Conservation (phyloP, 2,888 invertebrate species). For the Cheilosia pagana region DNA sequence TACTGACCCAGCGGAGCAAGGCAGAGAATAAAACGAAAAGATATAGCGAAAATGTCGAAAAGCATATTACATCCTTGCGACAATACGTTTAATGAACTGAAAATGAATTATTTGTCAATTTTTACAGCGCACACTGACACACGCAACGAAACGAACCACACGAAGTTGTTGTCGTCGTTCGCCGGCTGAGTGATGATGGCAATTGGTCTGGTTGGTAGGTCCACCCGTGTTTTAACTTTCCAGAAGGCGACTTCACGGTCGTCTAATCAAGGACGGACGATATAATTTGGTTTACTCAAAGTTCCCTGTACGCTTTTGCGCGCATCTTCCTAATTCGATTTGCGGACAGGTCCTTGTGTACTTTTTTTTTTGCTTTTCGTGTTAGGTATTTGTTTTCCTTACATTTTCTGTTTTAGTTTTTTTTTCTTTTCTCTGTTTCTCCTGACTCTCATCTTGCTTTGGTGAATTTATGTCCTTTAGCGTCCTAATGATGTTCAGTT, state of each 20-base stretch:
- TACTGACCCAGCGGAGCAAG: slow-evolving; percentile 13
- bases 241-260: slow-evolving; percentile 56
- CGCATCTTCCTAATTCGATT: slow-evolving; percentile 66
- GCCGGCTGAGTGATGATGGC: slow-evolving; percentile 32
- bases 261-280: slow-evolving; percentile 62
- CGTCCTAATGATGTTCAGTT: slow-evolving; percentile 70
- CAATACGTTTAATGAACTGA: slow-evolving; percentile 75
- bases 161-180: slow-evolving; percentile 1
- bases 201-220: slow-evolving; percentile 7
- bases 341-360: slow-evolving; percentile 45
- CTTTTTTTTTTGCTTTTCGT: slow-evolving; percentile 18
- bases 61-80: slow-evolving; percentile 59
- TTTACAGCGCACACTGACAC: slow-evolving; percentile 14
- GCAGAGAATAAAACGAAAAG: not conserved
- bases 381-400: not conserved
- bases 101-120: slow-evolving; percentile 72
- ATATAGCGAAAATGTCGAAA: slow-evolving; percentile 7
- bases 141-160: not conserved
- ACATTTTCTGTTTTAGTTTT: not conserved
- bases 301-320: slow-evolving; percentile 27
- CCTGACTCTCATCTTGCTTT: not conserved
- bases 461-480: slow-evolving; percentile 39
- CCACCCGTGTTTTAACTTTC: slow-evolving; percentile 50
- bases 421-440: slow-evolving; percentile 14
- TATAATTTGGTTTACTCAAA: slow-evolving; percentile 48